Base-by-base conservation (phyloP, 2,113 vertebrate genomes). In the Todiramphus saurophagus region DNA sequence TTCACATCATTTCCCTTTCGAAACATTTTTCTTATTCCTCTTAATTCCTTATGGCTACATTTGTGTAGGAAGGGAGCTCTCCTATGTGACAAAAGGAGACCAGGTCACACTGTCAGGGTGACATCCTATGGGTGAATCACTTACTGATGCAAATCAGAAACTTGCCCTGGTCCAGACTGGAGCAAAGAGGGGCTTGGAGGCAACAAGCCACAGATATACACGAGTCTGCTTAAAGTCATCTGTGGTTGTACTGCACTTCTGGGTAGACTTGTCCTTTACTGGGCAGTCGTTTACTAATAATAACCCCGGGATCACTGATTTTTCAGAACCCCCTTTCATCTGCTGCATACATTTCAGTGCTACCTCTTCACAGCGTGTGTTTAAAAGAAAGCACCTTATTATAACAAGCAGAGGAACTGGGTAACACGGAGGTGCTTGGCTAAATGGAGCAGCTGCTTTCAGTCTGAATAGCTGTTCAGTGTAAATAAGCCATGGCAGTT, bases 361-460 rank as follows among this genome's bases (percentile, higher is more conserved):
- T 70, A 31, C 46, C 39, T 70, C 60, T 58, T 78, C 48, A 43
- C 64, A 55, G 75, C 0, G 0, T 60, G 72, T 33, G 2, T 87
- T 93, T 84, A 84, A 83, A 93, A 95, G 70, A 93, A 95, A 89
- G 25, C 27, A 64, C 60, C 79, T 94, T 94, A 83, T 94, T 93
- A 90, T 81, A 83, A n/a, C 46, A 75, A 69, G 79, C 33, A 82
- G 70, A 37, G 80, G 78, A 89, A 60, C 25, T 4, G 73, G 33
- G 53, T 93, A 93, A 33, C 53, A 44, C 43, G 72, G 94, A 95
- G 76, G 48, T 87, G 69, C 86, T 86, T 84, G 73, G 80, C 69
- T 87, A 93, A 92, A 93, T 73, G 69, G 58, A 92, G 73, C 77
- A 95, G 92, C 80, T 97, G 92, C 60, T 92, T 92, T 81, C 78